Base-by-base conservation (phyloP, 1,140 invertebrate genomes). In the Orussus abietinus region DNA sequence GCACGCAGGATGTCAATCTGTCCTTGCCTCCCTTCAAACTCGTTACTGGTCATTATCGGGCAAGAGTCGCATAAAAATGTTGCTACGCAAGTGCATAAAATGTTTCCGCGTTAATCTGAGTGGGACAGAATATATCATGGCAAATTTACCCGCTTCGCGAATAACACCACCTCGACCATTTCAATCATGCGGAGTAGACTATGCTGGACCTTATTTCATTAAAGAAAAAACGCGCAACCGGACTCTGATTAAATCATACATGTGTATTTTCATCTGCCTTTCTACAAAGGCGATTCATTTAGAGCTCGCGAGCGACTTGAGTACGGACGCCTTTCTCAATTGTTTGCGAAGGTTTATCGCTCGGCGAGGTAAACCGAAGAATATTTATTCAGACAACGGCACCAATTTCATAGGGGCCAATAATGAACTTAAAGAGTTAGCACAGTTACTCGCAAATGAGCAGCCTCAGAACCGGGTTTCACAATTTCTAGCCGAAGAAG, bases 151-250 rank as follows among this genome's bases (percentile, higher is more conserved):
- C 5, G n/a, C 26, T 2, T 28, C 34, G 3, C 17, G 60, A 42
- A 51, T 66, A 1, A 39, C 10, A 17, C 45, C 49, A 10, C 15
- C 51, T 6, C 31, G 41, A 5, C 45, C 62, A 11, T 75, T 74
- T 40, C 11, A 38, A 10, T 47, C 55, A 17, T 25, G 36, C 7
- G 73, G 71, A 3, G 34, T 71, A 1, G 70, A 75, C 41, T 74
- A 57, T 44, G 60, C 59, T 10, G 72, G 72, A 6, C 72, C 71
- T 3, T 40, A 59, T 38, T 15, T 29, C 5, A 35, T 58, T n/a
- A 48, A 47, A 9, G 42, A 47, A 21, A 38, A 42, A 21, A 22
- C 36, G 11, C 4, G 14, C 13, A 53, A 47, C 7, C 40, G 34
- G n/a, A 47, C 50, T 21, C 11, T 50, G 3, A 31, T 15, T 13